Base-by-base conservation (phyloP, 2,888 invertebrate genomes). In the Caenorhabditis angaria region DNA sequence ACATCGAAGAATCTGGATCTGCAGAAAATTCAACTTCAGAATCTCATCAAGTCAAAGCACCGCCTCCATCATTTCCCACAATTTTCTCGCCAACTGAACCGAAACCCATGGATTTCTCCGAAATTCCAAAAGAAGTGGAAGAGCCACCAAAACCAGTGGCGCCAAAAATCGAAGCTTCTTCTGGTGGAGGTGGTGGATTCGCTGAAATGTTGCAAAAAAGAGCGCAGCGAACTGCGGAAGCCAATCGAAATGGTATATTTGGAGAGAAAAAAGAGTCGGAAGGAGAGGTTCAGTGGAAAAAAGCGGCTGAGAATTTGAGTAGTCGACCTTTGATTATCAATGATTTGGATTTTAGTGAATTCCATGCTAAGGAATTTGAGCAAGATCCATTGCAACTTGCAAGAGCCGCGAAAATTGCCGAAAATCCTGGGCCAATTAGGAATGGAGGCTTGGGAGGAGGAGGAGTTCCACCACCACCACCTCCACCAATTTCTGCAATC, bases 341-440 rank as follows among this genome's bases (percentile, higher is more conserved):
- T 88, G 97, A 97, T 89, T 91, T 97, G 86, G 97, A 99, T 89
- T 99, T 99, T 89, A 94, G 94, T 14, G 97, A 97, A 89, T 90
- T 99, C 62, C 92, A 91, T 60, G 92, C 92, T 41, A 94, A 94
- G 64, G 95, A 97, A 80, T 97, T 97, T 87, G 91, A 92, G 65
- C 84, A 84, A 72, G 82, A 82, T 61, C 83, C 83, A 18, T 57
- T 81, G 54, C 75, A 77, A 10, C 29, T 80, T 65, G 80, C 80
- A 12, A 47, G 77, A 57, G 60, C 71, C 61, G 78, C 76, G 0
- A 70, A 76, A 48, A 65, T 75, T 29, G 59, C 65, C 60, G 67
- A 68, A 35, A 12, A 41, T 18, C 63, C 61, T 1, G 64, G 61
- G 54, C 59, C 32, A 22, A 61, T 63, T 32, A 58, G 60, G 28